Conservation (phyloP, 2,797 vertebrate species). For the Gallinago nigripennis region DNA sequence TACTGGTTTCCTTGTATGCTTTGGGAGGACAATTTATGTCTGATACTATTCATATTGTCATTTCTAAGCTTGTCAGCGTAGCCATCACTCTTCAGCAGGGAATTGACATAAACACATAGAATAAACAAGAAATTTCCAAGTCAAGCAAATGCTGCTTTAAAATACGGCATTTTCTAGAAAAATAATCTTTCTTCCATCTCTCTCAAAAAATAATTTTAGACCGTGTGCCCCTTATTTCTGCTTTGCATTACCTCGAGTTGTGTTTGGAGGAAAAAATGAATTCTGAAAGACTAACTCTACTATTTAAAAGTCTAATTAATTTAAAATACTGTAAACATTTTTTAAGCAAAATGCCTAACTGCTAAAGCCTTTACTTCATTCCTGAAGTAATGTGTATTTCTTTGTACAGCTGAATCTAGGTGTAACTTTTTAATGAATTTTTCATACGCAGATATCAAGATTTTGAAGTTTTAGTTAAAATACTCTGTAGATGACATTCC, state of each 20-base stretch:
- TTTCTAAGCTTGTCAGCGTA: slow-evolving; percentile 74
- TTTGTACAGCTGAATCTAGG: slow-evolving; percentile 80
- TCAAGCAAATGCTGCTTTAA: slow-evolving; percentile 71
- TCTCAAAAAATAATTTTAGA: slow-evolving; percentile 63
- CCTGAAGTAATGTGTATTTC: slow-evolving; percentile 76
- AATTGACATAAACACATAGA: slow-evolving; percentile 70
- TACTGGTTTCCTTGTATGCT: slow-evolving; percentile 75
- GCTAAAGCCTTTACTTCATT: slow-evolving; percentile 74
- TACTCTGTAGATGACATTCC: slow-evolving; percentile 80
- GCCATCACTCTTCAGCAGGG: slow-evolving; percentile 80
- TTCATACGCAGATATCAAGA: slow-evolving; percentile 74
- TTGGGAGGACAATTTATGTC: slow-evolving; percentile 76
- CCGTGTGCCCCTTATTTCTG: slow-evolving; percentile 71
- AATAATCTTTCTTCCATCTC: slow-evolving; percentile 35
- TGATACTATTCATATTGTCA: slow-evolving; percentile 74
- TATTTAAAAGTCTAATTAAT: slow-evolving; percentile 81
- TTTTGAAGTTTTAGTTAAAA: slow-evolving; percentile 79
- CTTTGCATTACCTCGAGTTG: slow-evolving; percentile 73
- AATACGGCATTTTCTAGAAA: slow-evolving; percentile 62
- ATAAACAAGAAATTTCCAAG: slow-evolving; percentile 69
- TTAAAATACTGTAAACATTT: slow-evolving; percentile 77
- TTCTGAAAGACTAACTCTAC: slow-evolving; percentile 76
- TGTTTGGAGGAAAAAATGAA: slow-evolving; percentile 65
- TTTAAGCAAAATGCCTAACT: slow-evolving; percentile 75
- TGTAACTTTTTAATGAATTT: slow-evolving; percentile 79